Conservation (phyloP, 2,113 vertebrate species). For the Triplophysa rosa region DNA sequence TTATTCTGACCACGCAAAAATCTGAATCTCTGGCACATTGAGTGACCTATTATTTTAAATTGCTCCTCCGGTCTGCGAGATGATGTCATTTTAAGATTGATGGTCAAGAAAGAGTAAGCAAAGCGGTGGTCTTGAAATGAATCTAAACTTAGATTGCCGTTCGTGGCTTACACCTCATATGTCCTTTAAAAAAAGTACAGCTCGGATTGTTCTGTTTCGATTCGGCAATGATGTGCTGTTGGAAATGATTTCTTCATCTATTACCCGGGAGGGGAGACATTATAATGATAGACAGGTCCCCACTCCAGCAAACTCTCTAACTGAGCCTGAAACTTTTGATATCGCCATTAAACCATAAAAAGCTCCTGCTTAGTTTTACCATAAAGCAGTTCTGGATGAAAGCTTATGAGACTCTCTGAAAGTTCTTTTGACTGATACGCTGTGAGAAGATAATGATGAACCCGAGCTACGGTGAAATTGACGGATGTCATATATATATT, state of each 20-base stretch:
- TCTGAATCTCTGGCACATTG: neutral
- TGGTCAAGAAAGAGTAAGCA: neutral
- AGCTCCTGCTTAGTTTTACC: neutral
- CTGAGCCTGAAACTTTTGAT: conserved; percentile 12
- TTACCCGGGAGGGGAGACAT: conserved; percentile 1
- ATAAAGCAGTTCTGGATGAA: neutral
- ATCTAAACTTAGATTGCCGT: neutral
- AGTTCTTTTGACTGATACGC: neutral
- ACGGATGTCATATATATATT: neutral
- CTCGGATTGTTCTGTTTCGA: neutral
- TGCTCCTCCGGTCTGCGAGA: neutral
- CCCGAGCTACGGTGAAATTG: neutral
- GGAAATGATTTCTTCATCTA: neutral
- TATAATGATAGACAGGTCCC: conserved; percentile 11
- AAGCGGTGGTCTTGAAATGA: neutral
- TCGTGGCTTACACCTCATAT: neutral
- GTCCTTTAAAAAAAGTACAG: neutral
- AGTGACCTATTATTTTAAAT: conserved; percentile 2
- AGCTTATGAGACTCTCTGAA: neutral
- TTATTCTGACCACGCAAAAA: neutral
- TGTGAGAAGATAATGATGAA: neutral
- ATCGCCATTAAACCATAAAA: conserved; percentile 26
- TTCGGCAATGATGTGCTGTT: neutral
- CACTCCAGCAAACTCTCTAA: neutral
- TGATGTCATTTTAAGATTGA: neutral